phyloP scores from a whole-genome alignment of 1,140 invertebrate species.

The Olivierus martensii region DNA sequence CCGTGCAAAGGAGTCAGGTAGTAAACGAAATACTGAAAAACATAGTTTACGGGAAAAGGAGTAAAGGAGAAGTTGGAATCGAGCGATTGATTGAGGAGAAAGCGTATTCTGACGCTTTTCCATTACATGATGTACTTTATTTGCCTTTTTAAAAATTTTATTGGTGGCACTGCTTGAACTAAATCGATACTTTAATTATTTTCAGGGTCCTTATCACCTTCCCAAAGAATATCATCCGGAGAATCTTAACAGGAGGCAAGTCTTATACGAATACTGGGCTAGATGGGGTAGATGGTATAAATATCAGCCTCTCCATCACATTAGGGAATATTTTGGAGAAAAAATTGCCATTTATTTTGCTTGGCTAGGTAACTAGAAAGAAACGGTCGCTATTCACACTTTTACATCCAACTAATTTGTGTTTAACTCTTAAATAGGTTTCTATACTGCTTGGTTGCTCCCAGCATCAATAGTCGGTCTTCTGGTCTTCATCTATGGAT shows the following conservation, averaged over 20 bases:
- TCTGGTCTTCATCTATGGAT: conserved; percentile 58
- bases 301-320: conserved; percentile 78
- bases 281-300: conserved; percentile 47
- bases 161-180: no score
- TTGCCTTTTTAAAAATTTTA: no score
- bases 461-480: conserved; percentile 77
- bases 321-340: conserved; percentile 88
- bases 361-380: conserved; percentile 78
- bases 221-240: conserved; percentile 39
- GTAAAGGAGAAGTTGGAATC: conserved; percentile 51
- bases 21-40: conserved; percentile 43
- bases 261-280: conserved; percentile 48
- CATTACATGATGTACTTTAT: conserved; percentile 55
- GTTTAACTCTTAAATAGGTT: conserved; percentile 36
- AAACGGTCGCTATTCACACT: no score
- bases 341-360: conserved; percentile 94
- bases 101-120: conserved; percentile 59
- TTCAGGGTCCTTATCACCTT: conserved; percentile 38
- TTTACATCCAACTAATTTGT: no score
- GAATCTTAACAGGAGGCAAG: conserved; percentile 42
- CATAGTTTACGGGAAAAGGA: conserved; percentile 40
- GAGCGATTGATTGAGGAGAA: conserved; percentile 55
- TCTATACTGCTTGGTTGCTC: conserved; percentile 79
- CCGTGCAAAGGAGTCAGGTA: conserved; percentile 38
- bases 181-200: not conserved